phyloP scores from a whole-genome alignment of 2,797 vertebrate genomes.

The Sphenodon punctatus region DNA sequence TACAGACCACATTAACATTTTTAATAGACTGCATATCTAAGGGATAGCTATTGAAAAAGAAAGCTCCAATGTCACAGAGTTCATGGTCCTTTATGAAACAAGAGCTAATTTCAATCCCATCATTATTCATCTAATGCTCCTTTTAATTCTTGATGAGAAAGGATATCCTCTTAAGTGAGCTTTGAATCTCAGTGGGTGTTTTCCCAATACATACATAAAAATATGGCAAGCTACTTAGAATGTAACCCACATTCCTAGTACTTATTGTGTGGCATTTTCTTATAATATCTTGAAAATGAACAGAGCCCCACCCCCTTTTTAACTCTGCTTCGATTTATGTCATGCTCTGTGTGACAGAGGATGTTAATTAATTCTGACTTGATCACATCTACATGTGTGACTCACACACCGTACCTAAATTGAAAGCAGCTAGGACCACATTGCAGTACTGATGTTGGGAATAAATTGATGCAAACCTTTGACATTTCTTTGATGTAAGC shows the following conservation, averaged over 20 bases:
- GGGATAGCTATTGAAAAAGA: too few species aligned
- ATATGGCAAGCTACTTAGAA: slow-evolving; percentile 4
- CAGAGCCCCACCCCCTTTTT: slow-evolving; percentile 22
- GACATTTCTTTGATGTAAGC: neutral
- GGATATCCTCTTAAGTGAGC: slow-evolving; percentile 40
- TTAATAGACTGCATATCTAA: neutral
- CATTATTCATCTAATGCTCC: neutral
- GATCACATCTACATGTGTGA: slow-evolving; percentile 9
- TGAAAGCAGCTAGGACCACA: neutral
- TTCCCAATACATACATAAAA: slow-evolving; percentile 38
- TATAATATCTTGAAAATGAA: slow-evolving; percentile 26
- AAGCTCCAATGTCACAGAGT: too few species aligned
- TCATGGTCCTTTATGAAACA: neutral
- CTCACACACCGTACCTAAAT: neutral
- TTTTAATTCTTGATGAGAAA: slow-evolving; percentile 52
- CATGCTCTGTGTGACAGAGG: slow-evolving; percentile 2
- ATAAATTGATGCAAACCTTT: neutral
- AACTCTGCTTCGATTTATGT: slow-evolving; percentile 34
- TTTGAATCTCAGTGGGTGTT: slow-evolving; percentile 44
- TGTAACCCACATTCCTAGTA: slow-evolving; percentile 17
- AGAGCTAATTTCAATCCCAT: slow-evolving; percentile 18
- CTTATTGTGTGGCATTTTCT: neutral
- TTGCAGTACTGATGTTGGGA: neutral
- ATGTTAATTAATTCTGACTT: slow-evolving; percentile 21
- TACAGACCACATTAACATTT: neutral